phyloP scores from a whole-genome alignment of 1,140 invertebrate species.

The Anastrepha ludens region DNA sequence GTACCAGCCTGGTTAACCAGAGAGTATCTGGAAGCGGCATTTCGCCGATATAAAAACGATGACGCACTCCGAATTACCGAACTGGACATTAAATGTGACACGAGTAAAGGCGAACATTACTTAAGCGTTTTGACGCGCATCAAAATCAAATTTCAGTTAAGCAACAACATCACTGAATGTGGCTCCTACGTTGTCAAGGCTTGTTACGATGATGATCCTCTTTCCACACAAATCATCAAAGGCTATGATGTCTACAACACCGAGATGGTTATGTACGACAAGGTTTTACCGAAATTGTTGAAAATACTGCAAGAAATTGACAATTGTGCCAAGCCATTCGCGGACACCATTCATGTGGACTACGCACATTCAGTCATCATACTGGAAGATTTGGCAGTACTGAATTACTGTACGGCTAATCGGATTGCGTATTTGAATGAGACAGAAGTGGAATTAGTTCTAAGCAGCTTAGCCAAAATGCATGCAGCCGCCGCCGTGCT shows the following conservation, averaged over 20 bases:
- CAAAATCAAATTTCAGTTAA: slow-evolving; percentile 59
- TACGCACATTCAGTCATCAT: slow-evolving; percentile 68
- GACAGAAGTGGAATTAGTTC: slow-evolving; percentile 73
- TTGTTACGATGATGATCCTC: slow-evolving; percentile 66
- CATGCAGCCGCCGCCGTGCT: slow-evolving; percentile 75
- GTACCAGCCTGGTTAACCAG: slow-evolving; percentile 65
- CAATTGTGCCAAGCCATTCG: slow-evolving; percentile 66
- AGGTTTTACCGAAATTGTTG: slow-evolving; percentile 64
- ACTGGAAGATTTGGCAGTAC: slow-evolving; percentile 76
- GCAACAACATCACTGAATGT: slow-evolving; percentile 55
- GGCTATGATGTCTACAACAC: slow-evolving; percentile 64
- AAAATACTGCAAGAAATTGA: slow-evolving; percentile 59
- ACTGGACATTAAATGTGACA: slow-evolving; percentile 65
- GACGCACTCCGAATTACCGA: slow-evolving; percentile 58
- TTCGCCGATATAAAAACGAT: slow-evolving; percentile 63
- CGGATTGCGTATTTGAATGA: slow-evolving; percentile 76
- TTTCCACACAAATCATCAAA: slow-evolving; percentile 61
- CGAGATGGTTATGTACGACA: slow-evolving; percentile 71
- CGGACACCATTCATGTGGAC: slow-evolving; percentile 67
- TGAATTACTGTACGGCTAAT: slow-evolving; percentile 76
- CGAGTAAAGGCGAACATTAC: slow-evolving; percentile 71
- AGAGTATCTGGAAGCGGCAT: slow-evolving; percentile 64
- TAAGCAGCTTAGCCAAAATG: slow-evolving; percentile 77
- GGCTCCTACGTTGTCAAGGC: slow-evolving; percentile 69
- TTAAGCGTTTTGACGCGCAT: slow-evolving; percentile 71